Base-by-base conservation (phyloP, 2,888 invertebrate genomes). In the Julus scandinavius region DNA sequence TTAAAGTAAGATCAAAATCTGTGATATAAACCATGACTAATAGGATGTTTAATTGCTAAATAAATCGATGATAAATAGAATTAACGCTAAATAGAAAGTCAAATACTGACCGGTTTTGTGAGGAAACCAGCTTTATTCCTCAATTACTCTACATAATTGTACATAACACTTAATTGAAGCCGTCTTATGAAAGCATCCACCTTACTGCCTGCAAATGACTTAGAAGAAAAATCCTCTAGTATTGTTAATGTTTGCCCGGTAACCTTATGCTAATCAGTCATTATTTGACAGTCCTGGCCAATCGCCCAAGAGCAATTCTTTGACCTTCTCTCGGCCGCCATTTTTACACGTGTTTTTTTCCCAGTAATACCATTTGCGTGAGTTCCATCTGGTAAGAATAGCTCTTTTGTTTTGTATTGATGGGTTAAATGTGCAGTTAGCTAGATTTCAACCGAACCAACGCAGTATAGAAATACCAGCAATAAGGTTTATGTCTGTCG, bases 271-370 rank as follows among this genome's bases (percentile, higher is more conserved):
- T 63, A 20, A 63, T 63, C 63, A 63, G 63, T 63, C 63, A 63
- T 63, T 63, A 63, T 63, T 20, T 63, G 63, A 63, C 72, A 72
- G 29, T 29, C 29, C n/a, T 72, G 72, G 72, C 72, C 72, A 72
- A 72, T 72, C 29, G 72, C 72, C 72, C 72, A 72, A 72, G 72
- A 72, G n/a, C 72, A 72, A 72, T 29, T 72, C 72, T 72, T 72
- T 72, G 72, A 72, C 72, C 29, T 72, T 29, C 72, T 72, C 72
- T 29, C 29, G 72, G 29, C 72, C 72, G 72, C 72, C 72, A 72
- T 72, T 29, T 72, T 72, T 72, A 54, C n/a, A 11, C 72, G n/a
- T 13, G 11, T n/a, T 29, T 54, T 54, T 54, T 72, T 72, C n/a
- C 72, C 0, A 11, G 63, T 63, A 72, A 72, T 11, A 72, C 29